Base-by-base conservation (phyloP, 2,888 invertebrate genomes). In the Branchipolynoe longqiensis region DNA sequence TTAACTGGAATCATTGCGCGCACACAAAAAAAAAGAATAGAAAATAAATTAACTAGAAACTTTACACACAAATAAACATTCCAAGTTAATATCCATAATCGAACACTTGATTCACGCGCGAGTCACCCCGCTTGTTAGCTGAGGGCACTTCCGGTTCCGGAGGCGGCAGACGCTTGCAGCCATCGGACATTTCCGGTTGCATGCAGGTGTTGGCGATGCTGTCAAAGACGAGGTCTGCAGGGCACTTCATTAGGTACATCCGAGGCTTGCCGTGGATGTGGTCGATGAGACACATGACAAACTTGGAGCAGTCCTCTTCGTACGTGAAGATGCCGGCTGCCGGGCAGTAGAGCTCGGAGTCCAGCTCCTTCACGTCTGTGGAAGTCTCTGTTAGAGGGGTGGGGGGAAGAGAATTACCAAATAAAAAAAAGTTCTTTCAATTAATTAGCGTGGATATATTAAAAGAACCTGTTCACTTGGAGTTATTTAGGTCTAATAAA, bases 231-330 rank as follows among this genome's bases (percentile, higher is more conserved):
- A 88, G 84, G 18, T 86, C 87, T 2, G 28, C 62, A 0, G 88
- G 88, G 48, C 88, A 88, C 25, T 64, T 59, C 88, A 88, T 88
- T 56, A 87, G 38, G 81, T 88, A 88, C 87, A 88, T 86, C 38
- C 86, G 54, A 33, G 87, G 87, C 41, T 54, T 58, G 31, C 78
- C 48, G 25, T 69, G 31, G 41, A 73, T 41, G 33, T 86, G 85
- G 82, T 88, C 88, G 31, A 86, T 64, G 18, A 88, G 58, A 41
- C 88, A 88, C 25, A 87, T 87, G 25, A 88, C 81, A 69, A 88
- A 88, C 83, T 85, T 88, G 59, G 85, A 64, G 84, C 88, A 88
- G 83, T 87, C 87, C 78, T 83, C 78, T 6, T 87, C 87, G 56
- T 88, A 86, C 40, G 85, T 86, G 85, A 87, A 86, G 82, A 87